Percentiles rank a stretch among this genome's conserved stretches.
These are phyloP conservation scores for Lithodes maja DNA, from an alignment of 2,888 invertebrate genomes.

Conservation along the genomic window DNA sequence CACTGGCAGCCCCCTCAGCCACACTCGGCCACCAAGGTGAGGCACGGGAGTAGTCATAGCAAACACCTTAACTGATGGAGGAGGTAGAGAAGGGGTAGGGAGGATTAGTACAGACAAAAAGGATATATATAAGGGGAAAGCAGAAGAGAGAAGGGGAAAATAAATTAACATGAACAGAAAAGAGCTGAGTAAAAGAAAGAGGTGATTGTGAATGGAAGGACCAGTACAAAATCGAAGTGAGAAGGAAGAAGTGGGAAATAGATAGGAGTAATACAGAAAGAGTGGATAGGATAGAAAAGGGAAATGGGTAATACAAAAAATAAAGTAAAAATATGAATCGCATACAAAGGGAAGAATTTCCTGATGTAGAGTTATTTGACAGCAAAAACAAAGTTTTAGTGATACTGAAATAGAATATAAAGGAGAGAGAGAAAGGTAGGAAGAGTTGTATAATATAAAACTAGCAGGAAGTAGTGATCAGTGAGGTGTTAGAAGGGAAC, in stretches of 20 bases:
- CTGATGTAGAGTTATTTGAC: too few species aligned
- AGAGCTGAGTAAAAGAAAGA: background rate
- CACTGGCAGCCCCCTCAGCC: slow-evolving; percentile 34
- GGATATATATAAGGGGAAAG: background rate
- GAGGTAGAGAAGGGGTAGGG: background rate
- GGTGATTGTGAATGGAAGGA: background rate
- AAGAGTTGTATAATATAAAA: too few species aligned
- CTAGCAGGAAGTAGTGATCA: too few species aligned
- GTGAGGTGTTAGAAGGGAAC: too few species aligned
- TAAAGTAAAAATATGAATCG: background rate
- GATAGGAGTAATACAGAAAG: background rate
- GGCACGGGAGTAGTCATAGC: background rate
- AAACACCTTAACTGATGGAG: background rate
- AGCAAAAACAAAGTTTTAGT: too few species aligned
- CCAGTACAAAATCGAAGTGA: background rate
- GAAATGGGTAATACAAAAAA: background rate
- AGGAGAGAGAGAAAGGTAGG: too few species aligned
- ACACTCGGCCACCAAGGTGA: slow-evolving; percentile 3
- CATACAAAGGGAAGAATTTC: too few species aligned
- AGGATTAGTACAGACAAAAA: background rate
- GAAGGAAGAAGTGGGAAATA: background rate
- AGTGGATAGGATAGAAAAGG: background rate
- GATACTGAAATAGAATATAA: too few species aligned
- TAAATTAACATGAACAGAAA: background rate
- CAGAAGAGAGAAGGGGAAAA: background rate